These are phyloP conservation scores for Bungarus multicinctus DNA, from an alignment of 2,113 vertebrate species.

Conservation along the genomic window DNA sequence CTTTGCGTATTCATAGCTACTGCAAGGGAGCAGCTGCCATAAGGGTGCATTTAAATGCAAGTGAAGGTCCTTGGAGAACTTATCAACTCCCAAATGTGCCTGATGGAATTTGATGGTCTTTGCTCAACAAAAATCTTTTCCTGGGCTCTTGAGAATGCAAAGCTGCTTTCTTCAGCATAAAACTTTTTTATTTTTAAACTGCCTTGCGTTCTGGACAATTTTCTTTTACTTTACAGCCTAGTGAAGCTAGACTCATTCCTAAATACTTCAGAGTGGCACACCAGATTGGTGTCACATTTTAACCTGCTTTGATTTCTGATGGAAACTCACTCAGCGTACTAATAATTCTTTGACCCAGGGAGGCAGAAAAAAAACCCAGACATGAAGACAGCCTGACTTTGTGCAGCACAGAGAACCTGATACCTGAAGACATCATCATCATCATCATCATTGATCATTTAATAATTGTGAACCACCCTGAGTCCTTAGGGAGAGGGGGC, in stretches of 20 bases:
- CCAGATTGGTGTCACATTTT: constrained; percentile 15
- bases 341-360: constrained; percentile 3
- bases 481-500: too few relatives aligned
- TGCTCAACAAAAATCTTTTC: not conserved
- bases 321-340: not conserved
- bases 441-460: too few relatives aligned
- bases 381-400: constrained; percentile 8
- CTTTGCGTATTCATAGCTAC: not conserved
- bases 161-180: not conserved
- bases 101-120: not conserved
- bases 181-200: not conserved
- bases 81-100: not conserved
- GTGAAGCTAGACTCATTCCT: not conserved
- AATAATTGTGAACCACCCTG: too few relatives aligned
- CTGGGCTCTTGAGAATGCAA: not conserved
- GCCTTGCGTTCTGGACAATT: constrained; percentile 4
- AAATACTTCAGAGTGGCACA: not conserved
- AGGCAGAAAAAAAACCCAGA: constrained; percentile 5
- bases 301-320: constrained; percentile 9
- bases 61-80: not conserved
- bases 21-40: not conserved
- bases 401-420: not conserved
- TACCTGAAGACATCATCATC: not conserved
- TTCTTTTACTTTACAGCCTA: constrained; percentile 1
- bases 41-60: too few relatives aligned